Evolutionary conservation across 2,113 vertebrate species (phyloP), one percentile per base, ranked within the genome.

Genomic region (Ciconia maguari): DNA sequence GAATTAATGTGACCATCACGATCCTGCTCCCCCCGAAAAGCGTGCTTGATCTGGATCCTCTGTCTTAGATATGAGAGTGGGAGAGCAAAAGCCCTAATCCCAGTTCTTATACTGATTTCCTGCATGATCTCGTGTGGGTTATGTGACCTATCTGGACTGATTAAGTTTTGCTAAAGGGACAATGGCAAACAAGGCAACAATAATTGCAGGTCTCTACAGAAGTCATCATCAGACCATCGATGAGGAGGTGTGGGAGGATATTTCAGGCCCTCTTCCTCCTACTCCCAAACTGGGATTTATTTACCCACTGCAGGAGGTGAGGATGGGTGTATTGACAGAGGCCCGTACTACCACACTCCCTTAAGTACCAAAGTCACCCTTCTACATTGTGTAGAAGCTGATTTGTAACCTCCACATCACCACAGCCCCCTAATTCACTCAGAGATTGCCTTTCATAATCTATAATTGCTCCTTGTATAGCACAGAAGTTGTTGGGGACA

Each of bases 271-370:
- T 5, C 4, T 68, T 49, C 41, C 26, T 66, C 41, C 25, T 48
- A 17, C 29, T 14, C 7, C 21, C 8, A 22, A 30, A 65, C 36
- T 44, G 78, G 51, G 48, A 25, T 24, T 16, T 34, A 10, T 58
- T 68, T 49, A n/a, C n/a, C 46, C 20, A 20, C 64, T 7, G 14
- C 15, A n/a, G 29, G 49, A 64, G 49, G 27, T 62, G 46, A 81
- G 51, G 38, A 44, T n/a, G 58, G 54, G 34, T 30, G 58, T 49
- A 13, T 6, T 27, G 64, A 18, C 3, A 13, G n/a, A n/a, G 32
- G 22, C 10, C 34, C 0, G 0, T 16, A 44, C 12, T 48, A 42
- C 41, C 26, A 21, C 9, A 6, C 10, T 34, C 27, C 13, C 15
- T 2, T 11, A 32, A 55, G 12, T 48, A 49, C 9, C 41, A 54